Conservation (phyloP, 2,888 invertebrate genomes). For the Phyllotreta cruciferae region DNA sequence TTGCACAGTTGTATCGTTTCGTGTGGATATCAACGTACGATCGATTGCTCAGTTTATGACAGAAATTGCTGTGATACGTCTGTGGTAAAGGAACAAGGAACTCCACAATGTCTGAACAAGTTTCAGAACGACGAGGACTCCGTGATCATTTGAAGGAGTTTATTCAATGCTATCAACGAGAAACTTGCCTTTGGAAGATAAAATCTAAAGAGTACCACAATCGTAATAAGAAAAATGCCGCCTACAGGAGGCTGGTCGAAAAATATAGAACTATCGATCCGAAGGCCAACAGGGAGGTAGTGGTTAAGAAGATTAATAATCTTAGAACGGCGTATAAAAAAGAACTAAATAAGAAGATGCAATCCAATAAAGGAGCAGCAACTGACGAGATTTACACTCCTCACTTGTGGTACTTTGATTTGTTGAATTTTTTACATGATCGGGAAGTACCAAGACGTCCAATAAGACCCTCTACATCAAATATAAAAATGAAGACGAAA, state of each 20-base stretch:
- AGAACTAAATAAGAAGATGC: no score
- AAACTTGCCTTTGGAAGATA: constrained; percentile 5
- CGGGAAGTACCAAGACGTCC: no score
- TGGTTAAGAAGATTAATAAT: constrained; percentile 6
- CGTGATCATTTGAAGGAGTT: not conserved
- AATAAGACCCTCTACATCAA: no score
- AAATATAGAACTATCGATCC: constrained; percentile 9
- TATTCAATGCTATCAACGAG: not conserved
- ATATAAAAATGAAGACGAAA: no score
- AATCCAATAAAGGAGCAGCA: no score
- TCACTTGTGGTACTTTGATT: no score
- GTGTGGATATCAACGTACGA: no score
- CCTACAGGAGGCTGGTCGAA: not conserved
- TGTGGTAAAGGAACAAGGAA: not conserved
- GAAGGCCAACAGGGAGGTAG: not conserved
- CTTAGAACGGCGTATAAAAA: no score
- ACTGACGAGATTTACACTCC: no score
- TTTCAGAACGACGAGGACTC: not conserved
- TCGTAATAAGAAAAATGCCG: constrained; percentile 10
- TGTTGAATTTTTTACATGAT: no score
- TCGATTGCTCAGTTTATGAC: not conserved
- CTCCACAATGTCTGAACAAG: not conserved
- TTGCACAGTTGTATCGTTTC: constrained; percentile 4
- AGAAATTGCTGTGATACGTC: not conserved
- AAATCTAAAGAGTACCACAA: constrained; percentile 8